These are phyloP conservation scores for Heliornis fulica DNA, from an alignment of 2,113 vertebrate species.

Conservation along the genomic window DNA sequence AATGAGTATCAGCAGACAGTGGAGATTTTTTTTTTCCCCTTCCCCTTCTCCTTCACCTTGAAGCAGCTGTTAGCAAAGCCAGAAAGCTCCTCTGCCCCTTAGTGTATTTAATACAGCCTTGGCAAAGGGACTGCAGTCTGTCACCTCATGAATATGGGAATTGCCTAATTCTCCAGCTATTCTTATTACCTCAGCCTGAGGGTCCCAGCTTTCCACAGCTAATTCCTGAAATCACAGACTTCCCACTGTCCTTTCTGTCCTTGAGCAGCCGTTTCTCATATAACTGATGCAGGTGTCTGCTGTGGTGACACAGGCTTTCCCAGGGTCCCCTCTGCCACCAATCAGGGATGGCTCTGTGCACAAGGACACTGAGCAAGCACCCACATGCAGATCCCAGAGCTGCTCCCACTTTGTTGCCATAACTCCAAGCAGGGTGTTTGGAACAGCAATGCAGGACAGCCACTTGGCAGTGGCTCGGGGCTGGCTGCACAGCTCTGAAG, in stretches of 20 bases:
- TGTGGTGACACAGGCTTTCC: neutral
- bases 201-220: constrained; percentile 41
- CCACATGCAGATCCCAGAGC: rapidly evolving
- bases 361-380: neutral
- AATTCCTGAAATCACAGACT: constrained; percentile 20
- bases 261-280: neutral
- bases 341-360: neutral
- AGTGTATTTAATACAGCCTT: neutral
- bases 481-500: neutral
- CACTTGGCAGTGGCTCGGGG: neutral
- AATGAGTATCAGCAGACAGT: neutral
- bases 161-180: constrained; percentile 45
- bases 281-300: neutral
- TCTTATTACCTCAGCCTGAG: constrained; percentile 49
- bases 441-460: neutral
- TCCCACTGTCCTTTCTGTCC: constrained; percentile 19
- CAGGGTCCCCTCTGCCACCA: neutral
- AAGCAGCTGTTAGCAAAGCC: constrained; percentile 33
- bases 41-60: constrained; percentile 55
- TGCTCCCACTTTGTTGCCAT: neutral
- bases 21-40: neutral
- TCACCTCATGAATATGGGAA: constrained; percentile 51
- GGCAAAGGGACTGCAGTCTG: constrained; percentile 20
- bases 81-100: constrained; percentile 11
- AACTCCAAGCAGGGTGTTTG: neutral